Base-by-base conservation (phyloP, 2,113 vertebrate species). In the Leptosomus discolor region DNA sequence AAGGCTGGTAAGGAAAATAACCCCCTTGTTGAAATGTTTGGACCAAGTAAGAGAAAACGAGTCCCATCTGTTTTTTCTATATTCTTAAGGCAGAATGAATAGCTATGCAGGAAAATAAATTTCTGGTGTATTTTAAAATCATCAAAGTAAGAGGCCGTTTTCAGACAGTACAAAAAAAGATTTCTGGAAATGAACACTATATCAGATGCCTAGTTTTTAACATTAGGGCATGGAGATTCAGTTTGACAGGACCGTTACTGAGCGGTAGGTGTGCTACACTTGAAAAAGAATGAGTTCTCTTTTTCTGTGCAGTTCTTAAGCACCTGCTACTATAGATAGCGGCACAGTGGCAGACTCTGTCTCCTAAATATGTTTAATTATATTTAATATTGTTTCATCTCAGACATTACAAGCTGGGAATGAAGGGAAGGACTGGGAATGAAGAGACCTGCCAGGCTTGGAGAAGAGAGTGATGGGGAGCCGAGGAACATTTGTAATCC, bases 1-100 rank as follows among this genome's bases (percentile, higher is more conserved):
- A 80, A 91, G 26, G 7, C 69, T 87, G 69, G 76, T 71, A 94
- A 96, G 91, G 29, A 92, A 95, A 95, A 93, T 71, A 92, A 81
- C 27, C 43, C 43, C 91, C 43, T 75, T 94, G 76, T 85, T 92
- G 73, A 96, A 96, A 88, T 68, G 43, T 71, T 94, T 94, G 79
- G 76, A 75, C 60, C 68, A 65, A 84, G 83, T 51, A 78, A 71
- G 48, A 89, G 34, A 91, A 95, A 95, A 97, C 13, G 0, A 78
- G 34, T 74, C 48, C 64, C 71, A 88, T 84, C 82, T 97, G 90
- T 1, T 93, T 94, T 93, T 86, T 92, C 82, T 67, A 11, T 81
- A 75, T 81, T 93, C 30, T 84, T 81, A 69, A 64, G 36, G 37
- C 24, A 94, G 51, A 92, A 88, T 75, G 57, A 75, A 91, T n/a